Evolutionary conservation across 2,888 invertebrate genomes (phyloP).

Genomic region (Tanytarsus gracilentus): DNA sequence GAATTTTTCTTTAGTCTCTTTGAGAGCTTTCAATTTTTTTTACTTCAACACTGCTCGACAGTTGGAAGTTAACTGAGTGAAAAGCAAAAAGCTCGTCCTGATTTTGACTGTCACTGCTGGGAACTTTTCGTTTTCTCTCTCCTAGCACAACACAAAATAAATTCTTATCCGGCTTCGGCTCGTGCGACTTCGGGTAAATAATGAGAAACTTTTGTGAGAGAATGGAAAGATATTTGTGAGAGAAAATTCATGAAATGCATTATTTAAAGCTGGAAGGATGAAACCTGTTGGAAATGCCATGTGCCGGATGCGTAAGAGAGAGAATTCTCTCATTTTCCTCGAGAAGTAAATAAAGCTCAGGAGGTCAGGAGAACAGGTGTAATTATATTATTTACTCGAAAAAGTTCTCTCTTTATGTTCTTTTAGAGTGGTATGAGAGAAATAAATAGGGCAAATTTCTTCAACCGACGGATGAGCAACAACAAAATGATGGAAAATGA

Average conservation of each 20-base stretch:
- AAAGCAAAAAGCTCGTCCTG: constrained; percentile 1
- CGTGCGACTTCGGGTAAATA: background rate
- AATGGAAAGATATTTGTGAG: background rate
- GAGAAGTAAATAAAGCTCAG: no score
- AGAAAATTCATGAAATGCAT: background rate
- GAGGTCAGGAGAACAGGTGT: constrained; percentile 2
- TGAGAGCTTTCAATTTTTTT: background rate
- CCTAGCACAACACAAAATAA: background rate
- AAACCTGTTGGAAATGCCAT: constrained; percentile 14
- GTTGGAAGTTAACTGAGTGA: constrained; percentile 14
- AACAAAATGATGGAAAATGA: no score
- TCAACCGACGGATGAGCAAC: background rate
- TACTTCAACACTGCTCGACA: background rate
- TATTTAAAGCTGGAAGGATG: no score
- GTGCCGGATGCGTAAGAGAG: background rate
- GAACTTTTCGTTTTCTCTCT: background rate
- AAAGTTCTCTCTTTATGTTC: background rate
- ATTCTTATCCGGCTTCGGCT: background rate
- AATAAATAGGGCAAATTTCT: background rate
- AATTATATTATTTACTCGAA: background rate
- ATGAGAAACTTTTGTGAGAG: background rate
- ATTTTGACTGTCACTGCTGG: constrained; percentile 4
- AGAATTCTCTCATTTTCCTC: background rate
- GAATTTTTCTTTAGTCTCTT: background rate
- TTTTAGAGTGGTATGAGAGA: background rate